Evolutionary conservation across 2,113 vertebrate genomes (phyloP), one percentile per base, ranked within the genome.

Genomic region (Thryonomys swinderianus): DNA sequence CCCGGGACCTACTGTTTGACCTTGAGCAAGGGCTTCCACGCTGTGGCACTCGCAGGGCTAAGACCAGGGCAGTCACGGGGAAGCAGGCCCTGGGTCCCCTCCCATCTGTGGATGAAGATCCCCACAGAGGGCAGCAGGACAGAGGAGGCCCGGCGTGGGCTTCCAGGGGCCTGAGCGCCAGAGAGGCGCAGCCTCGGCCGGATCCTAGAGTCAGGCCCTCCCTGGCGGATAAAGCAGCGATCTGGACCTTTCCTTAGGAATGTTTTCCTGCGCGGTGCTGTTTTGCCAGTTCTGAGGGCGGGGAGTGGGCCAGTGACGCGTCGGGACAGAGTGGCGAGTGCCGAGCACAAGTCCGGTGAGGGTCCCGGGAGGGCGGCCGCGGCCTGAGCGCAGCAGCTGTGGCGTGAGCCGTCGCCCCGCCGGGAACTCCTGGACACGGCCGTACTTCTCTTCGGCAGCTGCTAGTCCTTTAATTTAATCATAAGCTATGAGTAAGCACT

Each of bases 231-330:
- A n/a, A 76, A 80, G 76, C 81, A 66, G 92, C 88, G 91, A 23
- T 5, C 86, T 61, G 1, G 73, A 74, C 71, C 93, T 84, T 83
- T 76, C 67, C 87, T 57, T 61, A 59, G 64, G 92, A 93, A 67
- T 51, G 42, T 45, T 89, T 92, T 94, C n/a, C 80, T 96, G 27
- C n/a, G 30, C 45, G 18, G 40, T 40, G 57, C 91, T 95, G 87
- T 95, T 95, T 95, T 94, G 85, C 92, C 96, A 95, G 59, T 55
- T 87, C 86, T 61, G 61, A 94, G 96, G 89, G 90, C 95, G 95
- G 89, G 62, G 2, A 80, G 78, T 95, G 85, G 84, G 88, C 86
- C 79, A 81, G 85, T 61, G 74, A 92, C 85, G 83, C 2, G 85
- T 73, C 94, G 85, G 85, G 82, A 90, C 81, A 88, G 88, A 74